Evolutionary conservation across 2,888 invertebrate species (phyloP).

Genomic region (Nudaria mundana): DNA sequence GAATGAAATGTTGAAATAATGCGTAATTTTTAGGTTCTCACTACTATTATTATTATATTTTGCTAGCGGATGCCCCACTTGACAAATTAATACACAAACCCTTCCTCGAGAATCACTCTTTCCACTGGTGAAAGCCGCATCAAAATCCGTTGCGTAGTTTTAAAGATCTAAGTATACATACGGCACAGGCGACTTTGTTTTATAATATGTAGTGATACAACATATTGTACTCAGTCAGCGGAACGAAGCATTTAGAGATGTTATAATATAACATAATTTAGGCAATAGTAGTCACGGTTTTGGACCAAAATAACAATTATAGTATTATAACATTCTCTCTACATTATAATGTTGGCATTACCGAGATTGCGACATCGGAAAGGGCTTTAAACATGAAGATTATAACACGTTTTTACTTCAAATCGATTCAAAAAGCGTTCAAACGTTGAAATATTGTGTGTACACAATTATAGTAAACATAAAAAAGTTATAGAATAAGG

Average conservation of each 20-base stretch:
- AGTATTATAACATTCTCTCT: neutral
- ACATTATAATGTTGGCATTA: neutral
- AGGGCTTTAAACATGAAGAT: constrained; percentile 17
- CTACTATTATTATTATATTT: no score
- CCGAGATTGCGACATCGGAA: constrained; percentile 9
- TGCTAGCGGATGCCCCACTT: no score
- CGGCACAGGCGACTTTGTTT: no score
- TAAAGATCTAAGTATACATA: no score
- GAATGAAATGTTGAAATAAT: no score
- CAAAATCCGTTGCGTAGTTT: no score
- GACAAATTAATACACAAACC: no score
- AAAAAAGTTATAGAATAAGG: constrained; percentile 1
- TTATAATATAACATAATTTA: neutral
- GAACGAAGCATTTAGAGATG: neutral
- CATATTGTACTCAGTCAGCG: neutral
- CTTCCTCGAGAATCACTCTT: neutral
- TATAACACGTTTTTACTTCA: constrained; percentile 12
- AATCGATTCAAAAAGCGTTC: constrained; percentile 1
- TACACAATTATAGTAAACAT: neutral
- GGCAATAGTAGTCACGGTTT: neutral
- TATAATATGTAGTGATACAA: neutral
- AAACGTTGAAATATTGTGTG: neutral
- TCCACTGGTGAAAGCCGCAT: no score
- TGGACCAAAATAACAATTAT: neutral
- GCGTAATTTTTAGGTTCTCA: no score